Evolutionary conservation across 2,797 vertebrate genomes (phyloP).

Genomic region (Pelobates cultripes): DNA sequence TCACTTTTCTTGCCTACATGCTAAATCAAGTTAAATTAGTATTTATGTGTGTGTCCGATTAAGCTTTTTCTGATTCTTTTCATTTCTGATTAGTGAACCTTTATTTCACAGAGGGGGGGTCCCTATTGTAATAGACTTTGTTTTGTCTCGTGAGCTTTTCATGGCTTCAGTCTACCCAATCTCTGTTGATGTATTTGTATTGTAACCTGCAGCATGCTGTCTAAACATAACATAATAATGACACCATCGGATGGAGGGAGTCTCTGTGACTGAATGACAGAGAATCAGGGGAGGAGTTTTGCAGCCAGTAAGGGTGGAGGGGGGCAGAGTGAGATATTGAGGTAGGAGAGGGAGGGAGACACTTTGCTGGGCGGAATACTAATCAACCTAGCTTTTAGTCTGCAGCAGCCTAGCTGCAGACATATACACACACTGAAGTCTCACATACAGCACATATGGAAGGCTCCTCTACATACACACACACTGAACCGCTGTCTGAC

Average conservation of each 20-base stretch:
- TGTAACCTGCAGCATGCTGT: constrained; percentile 42
- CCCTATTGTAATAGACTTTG: neutral
- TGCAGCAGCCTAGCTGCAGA: constrained; percentile 58
- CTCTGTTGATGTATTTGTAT: constrained; percentile 17
- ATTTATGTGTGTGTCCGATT: neutral
- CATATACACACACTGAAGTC: constrained; percentile 27
- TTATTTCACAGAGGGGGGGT: neutral
- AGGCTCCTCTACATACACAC: constrained; percentile 19
- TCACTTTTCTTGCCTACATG: neutral
- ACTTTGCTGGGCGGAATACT: constrained; percentile 61
- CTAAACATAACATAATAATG: constrained; percentile 41
- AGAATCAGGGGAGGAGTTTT: constrained; percentile 32
- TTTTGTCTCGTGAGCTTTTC: neutral
- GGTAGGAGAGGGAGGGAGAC: constrained; percentile 58
- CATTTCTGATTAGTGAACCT: neutral
- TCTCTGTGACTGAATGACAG: constrained; percentile 40
- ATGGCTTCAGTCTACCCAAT: neutral
- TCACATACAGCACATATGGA: constrained; percentile 1
- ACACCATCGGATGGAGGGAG: constrained; percentile 28
- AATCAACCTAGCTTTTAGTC: constrained; percentile 59
- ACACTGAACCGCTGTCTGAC: constrained; percentile 14
- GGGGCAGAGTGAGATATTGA: constrained; percentile 52
- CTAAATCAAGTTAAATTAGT: neutral
- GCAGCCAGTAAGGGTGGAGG: constrained; percentile 34
- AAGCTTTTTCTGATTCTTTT: neutral